A percentile compares a stretch with the other conserved stretches of the same genome.
Conservation (phyloP, 2,113 vertebrate species). For the Megalops atlanticus region DNA sequence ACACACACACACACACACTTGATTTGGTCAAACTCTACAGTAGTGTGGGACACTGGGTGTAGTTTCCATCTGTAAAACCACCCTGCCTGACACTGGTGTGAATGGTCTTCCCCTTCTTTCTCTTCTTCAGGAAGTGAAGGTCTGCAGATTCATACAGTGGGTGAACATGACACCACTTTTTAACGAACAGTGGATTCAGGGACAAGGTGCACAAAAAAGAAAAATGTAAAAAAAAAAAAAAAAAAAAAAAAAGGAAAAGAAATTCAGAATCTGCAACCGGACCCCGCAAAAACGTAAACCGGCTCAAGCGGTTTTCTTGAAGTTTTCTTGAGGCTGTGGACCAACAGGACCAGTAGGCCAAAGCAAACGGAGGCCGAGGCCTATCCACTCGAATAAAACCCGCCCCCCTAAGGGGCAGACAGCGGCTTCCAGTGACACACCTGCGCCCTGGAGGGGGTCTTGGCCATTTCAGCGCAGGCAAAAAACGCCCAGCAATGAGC, state of each 20-base stretch:
- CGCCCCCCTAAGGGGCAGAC: slow-evolving; percentile 12
- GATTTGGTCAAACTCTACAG: not conserved
- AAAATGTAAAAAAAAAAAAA: not conserved
- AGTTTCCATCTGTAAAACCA: not conserved
- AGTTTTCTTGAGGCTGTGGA: slow-evolving; percentile 12
- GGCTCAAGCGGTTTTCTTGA: slow-evolving; percentile 15
- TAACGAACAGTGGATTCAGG: not conserved
- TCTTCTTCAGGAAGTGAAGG: too few species aligned
- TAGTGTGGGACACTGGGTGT: not conserved
- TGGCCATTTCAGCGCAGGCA: not conserved
- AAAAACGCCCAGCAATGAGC: not conserved
- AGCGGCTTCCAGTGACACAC: slow-evolving; percentile 15
- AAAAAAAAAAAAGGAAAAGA: not conserved
- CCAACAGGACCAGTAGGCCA: slow-evolving; percentile 20
- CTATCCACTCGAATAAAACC: slow-evolving; percentile 5
- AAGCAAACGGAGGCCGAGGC: not conserved
- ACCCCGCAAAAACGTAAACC: too few species aligned
- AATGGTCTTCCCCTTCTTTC: too few species aligned
- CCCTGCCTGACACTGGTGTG: not conserved
- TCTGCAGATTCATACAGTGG: too few species aligned
- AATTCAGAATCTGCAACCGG: not conserved
- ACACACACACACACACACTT: too few species aligned
- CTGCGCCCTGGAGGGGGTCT: not conserved
- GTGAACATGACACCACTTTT: not conserved
- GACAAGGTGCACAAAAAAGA: too few species aligned